Evolutionary conservation across 2,888 invertebrate species (phyloP).

Genomic region (Onthophagus sagittarius): DNA sequence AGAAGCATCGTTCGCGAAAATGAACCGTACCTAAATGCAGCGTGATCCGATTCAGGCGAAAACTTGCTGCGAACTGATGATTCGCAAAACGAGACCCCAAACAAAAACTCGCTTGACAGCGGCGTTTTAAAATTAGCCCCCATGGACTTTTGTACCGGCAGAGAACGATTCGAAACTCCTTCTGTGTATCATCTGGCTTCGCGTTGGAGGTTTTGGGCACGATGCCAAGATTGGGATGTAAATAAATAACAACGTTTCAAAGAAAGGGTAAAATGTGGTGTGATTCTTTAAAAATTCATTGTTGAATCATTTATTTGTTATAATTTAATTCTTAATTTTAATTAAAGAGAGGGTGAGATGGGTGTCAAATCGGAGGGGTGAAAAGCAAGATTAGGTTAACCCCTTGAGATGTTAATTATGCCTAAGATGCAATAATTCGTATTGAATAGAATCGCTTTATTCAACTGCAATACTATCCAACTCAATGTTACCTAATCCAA

Average conservation of each 20-base stretch:
- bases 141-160: not conserved
- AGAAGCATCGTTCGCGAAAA: conserved; percentile 8
- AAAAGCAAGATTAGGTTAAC: too few relatives aligned
- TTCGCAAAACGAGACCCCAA: conserved; percentile 9
- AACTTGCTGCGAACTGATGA: not conserved
- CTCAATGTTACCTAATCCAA: too few relatives aligned
- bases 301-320: too few relatives aligned
- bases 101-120: conserved; percentile 15
- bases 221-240: conserved; percentile 5
- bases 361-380: too few relatives aligned
- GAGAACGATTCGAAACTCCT: not conserved
- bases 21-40: not conserved
- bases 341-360: too few relatives aligned
- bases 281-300: too few relatives aligned
- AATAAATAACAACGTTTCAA: not conserved
- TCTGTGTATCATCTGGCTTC: not conserved
- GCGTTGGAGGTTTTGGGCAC: conserved; percentile 16
- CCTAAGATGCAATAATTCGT: too few relatives aligned
- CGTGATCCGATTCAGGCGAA: not conserved
- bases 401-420: too few relatives aligned
- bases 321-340: too few relatives aligned
- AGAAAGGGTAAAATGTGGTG: not conserved
- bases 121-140: conserved; percentile 17
- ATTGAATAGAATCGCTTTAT: too few relatives aligned
- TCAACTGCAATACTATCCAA: too few relatives aligned